Conservation (phyloP, 1,140 invertebrate genomes). For the Drosophila malerkotliana region DNA sequence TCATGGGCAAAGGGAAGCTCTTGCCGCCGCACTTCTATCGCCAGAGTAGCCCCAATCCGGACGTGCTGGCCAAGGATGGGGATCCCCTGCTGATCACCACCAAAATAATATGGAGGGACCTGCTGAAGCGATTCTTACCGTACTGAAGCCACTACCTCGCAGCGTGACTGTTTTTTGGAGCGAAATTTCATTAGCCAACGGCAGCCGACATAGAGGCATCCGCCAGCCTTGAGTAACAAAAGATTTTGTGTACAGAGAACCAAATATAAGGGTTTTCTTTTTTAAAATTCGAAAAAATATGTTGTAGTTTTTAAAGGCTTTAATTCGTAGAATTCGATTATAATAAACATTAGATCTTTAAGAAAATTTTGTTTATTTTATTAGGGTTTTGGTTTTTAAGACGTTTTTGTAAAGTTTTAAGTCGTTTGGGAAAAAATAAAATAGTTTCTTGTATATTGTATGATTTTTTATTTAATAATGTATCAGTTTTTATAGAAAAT, state of each 20-base stretch:
- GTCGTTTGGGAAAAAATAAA: too few species aligned
- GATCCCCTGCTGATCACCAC: slow-evolving; percentile 59
- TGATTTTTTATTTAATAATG: too few species aligned
- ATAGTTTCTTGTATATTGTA: too few species aligned
- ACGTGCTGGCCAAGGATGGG: slow-evolving; percentile 30
- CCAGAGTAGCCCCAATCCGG: slow-evolving; percentile 40
- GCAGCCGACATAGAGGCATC: not conserved
- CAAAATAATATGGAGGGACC: slow-evolving; percentile 4
- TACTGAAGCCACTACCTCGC: slow-evolving; percentile 4
- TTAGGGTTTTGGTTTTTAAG: too few species aligned
- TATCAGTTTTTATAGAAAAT: too few species aligned
- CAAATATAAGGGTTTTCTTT: not conserved
- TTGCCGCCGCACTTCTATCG: slow-evolving; percentile 40
- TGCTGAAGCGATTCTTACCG: not conserved
- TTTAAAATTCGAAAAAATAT: too few species aligned
- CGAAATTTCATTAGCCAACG: slow-evolving; percentile 1
- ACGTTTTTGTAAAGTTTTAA: too few species aligned
- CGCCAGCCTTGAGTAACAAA: not conserved
- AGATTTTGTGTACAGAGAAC: not conserved
- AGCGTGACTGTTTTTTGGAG: not conserved
- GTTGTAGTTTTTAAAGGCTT: too few species aligned
- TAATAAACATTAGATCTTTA: too few species aligned
- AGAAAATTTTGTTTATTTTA: too few species aligned
- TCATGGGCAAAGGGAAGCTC: not conserved
- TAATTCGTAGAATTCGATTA: too few species aligned